phyloP scores from a whole-genome alignment of 2,888 invertebrate genomes.

The Ceratothoa steindachneri region DNA sequence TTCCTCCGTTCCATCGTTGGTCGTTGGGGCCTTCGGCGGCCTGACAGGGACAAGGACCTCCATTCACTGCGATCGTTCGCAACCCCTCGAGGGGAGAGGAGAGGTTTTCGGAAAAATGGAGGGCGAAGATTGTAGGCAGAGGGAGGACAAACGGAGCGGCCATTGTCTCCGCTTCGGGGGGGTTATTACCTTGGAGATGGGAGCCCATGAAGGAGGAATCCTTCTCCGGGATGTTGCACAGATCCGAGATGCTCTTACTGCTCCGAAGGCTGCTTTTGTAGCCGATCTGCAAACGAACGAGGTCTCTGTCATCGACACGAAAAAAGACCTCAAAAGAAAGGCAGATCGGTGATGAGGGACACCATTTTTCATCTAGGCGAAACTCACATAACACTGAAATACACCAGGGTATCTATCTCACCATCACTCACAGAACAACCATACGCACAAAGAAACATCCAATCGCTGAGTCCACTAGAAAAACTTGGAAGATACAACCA shows the following conservation, averaged over 20 bases:
- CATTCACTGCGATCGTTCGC: background rate
- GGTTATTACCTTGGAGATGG: background rate
- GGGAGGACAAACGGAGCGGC: conserved; percentile 2
- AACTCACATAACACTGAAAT: too few species aligned
- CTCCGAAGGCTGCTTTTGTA: conserved; percentile 73
- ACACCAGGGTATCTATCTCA: too few species aligned
- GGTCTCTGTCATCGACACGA: too few species aligned
- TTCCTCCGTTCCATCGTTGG: background rate
- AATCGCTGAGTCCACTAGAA: too few species aligned
- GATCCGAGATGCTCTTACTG: conserved; percentile 80
- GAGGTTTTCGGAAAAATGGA: background rate
- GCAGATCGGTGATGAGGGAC: too few species aligned
- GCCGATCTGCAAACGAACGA: too few species aligned
- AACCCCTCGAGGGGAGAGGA: conserved; percentile 1
- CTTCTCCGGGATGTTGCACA: conserved; percentile 66
- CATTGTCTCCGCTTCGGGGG: background rate
- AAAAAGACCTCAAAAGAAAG: too few species aligned
- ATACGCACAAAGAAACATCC: too few species aligned
- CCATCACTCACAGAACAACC: too few species aligned
- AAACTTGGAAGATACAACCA: too few species aligned
- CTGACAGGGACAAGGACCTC: conserved; percentile 32
- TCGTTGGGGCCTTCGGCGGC: background rate
- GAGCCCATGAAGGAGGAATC: conserved; percentile 52
- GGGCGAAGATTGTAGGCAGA: background rate
- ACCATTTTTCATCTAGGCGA: too few species aligned